Conservation (phyloP, 2,113 vertebrate species). For the Zosterops japonicus region DNA sequence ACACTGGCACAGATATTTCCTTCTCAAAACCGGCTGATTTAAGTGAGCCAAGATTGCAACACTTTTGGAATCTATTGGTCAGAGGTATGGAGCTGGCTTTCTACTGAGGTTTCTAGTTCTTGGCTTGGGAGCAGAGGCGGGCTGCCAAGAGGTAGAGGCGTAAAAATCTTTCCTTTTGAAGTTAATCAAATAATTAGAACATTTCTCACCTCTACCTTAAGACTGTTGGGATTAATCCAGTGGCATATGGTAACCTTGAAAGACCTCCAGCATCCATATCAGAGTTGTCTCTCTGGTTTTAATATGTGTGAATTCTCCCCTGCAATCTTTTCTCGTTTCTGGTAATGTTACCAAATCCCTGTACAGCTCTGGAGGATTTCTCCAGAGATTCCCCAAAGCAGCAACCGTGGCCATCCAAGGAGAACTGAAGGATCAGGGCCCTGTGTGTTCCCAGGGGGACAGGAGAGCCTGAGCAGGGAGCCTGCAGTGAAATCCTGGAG, state of each 20-base stretch:
- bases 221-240: constrained; percentile 37
- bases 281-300: not conserved
- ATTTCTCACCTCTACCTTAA: constrained; percentile 35
- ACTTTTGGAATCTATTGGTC: constrained; percentile 21
- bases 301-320: not conserved
- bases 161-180: constrained; percentile 35
- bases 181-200: constrained; percentile 20
- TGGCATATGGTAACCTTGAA: constrained; percentile 29
- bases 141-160: not conserved
- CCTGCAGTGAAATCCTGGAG: not conserved
- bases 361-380: not conserved
- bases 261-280: not conserved
- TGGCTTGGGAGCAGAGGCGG: not conserved
- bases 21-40: not conserved
- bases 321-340: not conserved
- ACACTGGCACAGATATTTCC: not conserved
- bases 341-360: not conserved
- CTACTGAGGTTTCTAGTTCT: not conserved
- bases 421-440: not conserved
- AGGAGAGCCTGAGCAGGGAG: not conserved
- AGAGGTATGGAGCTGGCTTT: constrained; percentile 24
- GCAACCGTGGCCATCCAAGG: not conserved
- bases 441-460: not conserved
- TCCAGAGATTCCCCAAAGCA: not conserved
- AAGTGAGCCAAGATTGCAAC: not conserved